These are phyloP conservation scores for Limnephilus auricula DNA, from an alignment of 2,888 invertebrate genomes.

Conservation along the genomic window DNA sequence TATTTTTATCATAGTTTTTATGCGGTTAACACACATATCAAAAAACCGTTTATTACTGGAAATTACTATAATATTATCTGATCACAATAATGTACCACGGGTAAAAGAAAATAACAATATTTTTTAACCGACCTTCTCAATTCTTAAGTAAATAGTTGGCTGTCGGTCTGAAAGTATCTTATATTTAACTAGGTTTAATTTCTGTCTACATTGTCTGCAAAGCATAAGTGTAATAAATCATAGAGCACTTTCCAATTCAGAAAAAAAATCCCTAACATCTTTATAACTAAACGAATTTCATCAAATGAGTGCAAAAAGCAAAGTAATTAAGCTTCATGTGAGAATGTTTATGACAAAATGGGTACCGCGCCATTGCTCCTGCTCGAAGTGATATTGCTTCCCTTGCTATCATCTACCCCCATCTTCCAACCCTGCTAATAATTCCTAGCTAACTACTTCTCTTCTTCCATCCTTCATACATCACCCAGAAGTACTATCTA, in stretches of 20 bases:
- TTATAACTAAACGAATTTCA: neutral
- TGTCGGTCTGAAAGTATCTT: neutral
- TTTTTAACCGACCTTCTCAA: too few relatives aligned
- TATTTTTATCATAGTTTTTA: too few relatives aligned
- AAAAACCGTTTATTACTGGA: too few relatives aligned
- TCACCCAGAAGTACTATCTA: slow-evolving; percentile 14
- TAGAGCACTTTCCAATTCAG: neutral
- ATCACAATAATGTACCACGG: too few relatives aligned
- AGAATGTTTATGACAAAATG: slow-evolving; percentile 13
- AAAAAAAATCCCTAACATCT: neutral
- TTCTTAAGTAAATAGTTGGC: neutral
- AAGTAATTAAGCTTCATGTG: neutral
- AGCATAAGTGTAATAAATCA: neutral
- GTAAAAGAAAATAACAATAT: too few relatives aligned
- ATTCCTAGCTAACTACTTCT: slow-evolving; percentile 32
- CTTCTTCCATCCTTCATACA: slow-evolving; percentile 41
- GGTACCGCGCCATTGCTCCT: slow-evolving; percentile 4
- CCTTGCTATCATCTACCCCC: slow-evolving; percentile 32
- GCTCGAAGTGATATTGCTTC: slow-evolving; percentile 29
- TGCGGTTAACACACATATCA: too few relatives aligned
- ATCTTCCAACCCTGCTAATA: slow-evolving; percentile 11
- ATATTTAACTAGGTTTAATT: neutral
- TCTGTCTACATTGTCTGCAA: neutral
- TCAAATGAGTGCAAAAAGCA: neutral
- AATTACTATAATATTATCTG: too few relatives aligned